A percentile compares a stretch with the other conserved stretches of the same genome.
These are phyloP conservation scores for Eclectus roratus DNA, from an alignment of 2,113 vertebrate species.

Conservation along the genomic window DNA sequence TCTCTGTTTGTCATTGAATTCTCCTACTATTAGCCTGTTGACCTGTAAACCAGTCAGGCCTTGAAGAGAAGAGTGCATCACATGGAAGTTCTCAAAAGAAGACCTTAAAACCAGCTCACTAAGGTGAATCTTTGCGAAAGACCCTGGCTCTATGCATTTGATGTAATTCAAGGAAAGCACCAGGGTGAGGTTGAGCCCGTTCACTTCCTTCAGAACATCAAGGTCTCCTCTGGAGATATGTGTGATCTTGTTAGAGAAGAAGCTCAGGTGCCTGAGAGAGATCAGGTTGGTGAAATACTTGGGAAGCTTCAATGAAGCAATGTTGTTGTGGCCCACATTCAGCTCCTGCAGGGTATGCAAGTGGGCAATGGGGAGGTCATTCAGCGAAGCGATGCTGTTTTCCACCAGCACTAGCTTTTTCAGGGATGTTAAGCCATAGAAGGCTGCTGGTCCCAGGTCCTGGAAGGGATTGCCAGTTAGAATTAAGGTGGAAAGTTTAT, in stretches of 20 bases:
- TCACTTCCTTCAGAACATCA: conserved; percentile 34
- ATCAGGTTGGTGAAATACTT: conserved; percentile 64
- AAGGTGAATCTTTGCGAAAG: conserved; percentile 68
- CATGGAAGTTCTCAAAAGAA: conserved; percentile 56
- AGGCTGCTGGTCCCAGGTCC: conserved; percentile 45
- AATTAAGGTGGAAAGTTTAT: conserved; percentile 70
- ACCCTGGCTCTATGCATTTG: conserved; percentile 63
- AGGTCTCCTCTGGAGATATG: conserved; percentile 64
- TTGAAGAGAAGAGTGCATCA: conserved; percentile 60
- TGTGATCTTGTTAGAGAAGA: conserved; percentile 70
- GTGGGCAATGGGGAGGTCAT: conserved; percentile 69
- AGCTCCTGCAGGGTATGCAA: conserved; percentile 69
- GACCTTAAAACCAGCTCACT: conserved; percentile 66
- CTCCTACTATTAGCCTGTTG: conserved; percentile 67
- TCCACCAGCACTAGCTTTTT: conserved; percentile 71
- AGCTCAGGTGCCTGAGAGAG: conserved; percentile 60
- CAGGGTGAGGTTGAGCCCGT: conserved; percentile 66
- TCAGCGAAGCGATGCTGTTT: conserved; percentile 52
- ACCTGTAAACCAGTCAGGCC: conserved; percentile 71
- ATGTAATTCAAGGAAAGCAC: conserved; percentile 77
- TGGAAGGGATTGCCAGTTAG: conserved; percentile 76
- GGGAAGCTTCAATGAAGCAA: conserved; percentile 69
- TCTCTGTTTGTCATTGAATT: background rate
- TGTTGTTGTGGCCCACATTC: conserved; percentile 73
- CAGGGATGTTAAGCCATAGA: conserved; percentile 64